Conservation (phyloP, 2,888 invertebrate species). For the Endomychus coccineus region DNA sequence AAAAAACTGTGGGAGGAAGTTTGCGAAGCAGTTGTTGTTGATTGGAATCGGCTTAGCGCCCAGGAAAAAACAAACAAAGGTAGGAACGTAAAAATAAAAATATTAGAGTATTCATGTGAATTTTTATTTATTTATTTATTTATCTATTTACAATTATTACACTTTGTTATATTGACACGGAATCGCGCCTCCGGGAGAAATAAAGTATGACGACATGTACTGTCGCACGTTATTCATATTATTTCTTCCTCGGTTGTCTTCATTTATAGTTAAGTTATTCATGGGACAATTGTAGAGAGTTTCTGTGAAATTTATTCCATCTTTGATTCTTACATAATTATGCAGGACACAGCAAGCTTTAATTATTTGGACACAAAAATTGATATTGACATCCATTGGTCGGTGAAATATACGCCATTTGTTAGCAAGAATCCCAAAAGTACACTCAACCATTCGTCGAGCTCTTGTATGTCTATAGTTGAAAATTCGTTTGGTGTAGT, state of each 20-base stretch:
- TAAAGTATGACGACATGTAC: slow-evolving; percentile 19
- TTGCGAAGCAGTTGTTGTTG: slow-evolving; percentile 17
- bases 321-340: slow-evolving; percentile 16
- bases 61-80: slow-evolving; percentile 20
- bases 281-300: slow-evolving; percentile 16
- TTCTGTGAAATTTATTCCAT: slow-evolving; percentile 17
- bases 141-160: slow-evolving; percentile 14
- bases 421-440: slow-evolving; percentile 30
- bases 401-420: slow-evolving; percentile 33
- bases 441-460: slow-evolving; percentile 26
- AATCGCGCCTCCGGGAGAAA: slow-evolving; percentile 16
- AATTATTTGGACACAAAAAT: slow-evolving; percentile 10
- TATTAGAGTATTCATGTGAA: slow-evolving; percentile 4
- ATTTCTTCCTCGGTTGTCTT: slow-evolving; percentile 19
- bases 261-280: slow-evolving; percentile 16
- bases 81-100: slow-evolving; percentile 10
- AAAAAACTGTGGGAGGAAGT: slow-evolving; percentile 43
- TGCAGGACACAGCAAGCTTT: slow-evolving; percentile 17
- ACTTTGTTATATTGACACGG: slow-evolving; percentile 21
- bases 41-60: slow-evolving; percentile 17
- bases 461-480: slow-evolving; percentile 25
- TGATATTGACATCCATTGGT: slow-evolving; percentile 12
- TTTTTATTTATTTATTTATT: slow-evolving; percentile 10
- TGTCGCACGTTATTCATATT: slow-evolving; percentile 19
- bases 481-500: slow-evolving; percentile 19